Evolutionary conservation across 2,888 invertebrate species (phyloP), one percentile per base, ranked within the genome.

Genomic region (Acrobasis consociella): DNA sequence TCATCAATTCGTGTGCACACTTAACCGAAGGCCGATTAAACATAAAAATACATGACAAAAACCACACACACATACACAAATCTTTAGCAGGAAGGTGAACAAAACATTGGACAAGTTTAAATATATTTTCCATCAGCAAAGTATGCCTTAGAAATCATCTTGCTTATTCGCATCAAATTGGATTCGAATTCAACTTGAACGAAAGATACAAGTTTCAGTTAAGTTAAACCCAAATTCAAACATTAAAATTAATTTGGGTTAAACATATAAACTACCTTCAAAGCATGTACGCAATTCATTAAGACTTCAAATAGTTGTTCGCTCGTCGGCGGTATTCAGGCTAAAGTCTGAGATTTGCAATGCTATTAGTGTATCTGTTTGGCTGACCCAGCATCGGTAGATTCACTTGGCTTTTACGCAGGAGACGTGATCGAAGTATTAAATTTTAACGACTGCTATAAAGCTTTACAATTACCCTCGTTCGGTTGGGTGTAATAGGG

Each of bases 301-400:
- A 31, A 5, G 46, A 13, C 46, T 46, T 3, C n/a, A 46, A 46
- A 46, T 46, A 46, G 5, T 46, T 46, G 11, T 11, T 58, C 22
- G 59, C 16, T 15, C 7, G 5, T 49, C 49, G 16, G 13, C 16
- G 31, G 59, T 49, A 59, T 38, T 49, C n/a, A 50, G 49, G 49
- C 37, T 31, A 49, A 37, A 31, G 11, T 8, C 22, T 16, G 39
- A 53, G 60, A 61, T 61, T 61, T 51, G 60, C 60, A 61, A 42
- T 61, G 60, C 60, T 61, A 53, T 52, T 22, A 53, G 60, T 46
- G 11, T 46, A 13, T 46, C 46, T 46, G 46, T n/a, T 53, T 49
- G 42, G 17, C 46, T 46, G 56, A 58, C 56, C 56, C 42, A 58
- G 16, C 42, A 9, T 31, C 52, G 51, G 22, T 13, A 46, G 46